These are phyloP conservation scores for Dromiciops gliroides DNA, from an alignment of 2,113 vertebrate species.

Conservation along the genomic window DNA sequence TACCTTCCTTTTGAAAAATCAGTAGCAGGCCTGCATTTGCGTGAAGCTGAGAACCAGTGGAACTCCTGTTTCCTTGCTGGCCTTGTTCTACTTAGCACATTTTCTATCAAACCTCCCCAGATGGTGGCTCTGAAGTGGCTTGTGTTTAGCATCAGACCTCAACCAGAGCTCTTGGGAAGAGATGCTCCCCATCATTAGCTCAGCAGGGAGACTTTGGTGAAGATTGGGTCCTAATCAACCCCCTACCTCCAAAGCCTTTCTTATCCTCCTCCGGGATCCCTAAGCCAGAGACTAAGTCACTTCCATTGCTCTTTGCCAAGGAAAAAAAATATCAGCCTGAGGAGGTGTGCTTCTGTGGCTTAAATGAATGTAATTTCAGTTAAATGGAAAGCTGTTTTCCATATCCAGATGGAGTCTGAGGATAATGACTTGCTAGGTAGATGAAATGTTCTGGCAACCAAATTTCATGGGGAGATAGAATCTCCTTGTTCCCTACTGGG, in stretches of 20 bases:
- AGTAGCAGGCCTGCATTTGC: neutral
- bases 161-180: conserved; percentile 50
- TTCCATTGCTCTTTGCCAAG: neutral
- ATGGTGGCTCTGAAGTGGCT: neutral
- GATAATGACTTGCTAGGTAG: rapidly evolving
- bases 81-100: neutral
- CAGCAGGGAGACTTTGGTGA: neutral
- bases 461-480: neutral
- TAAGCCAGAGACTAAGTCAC: neutral
- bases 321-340: neutral
- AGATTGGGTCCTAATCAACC: rapidly evolving
- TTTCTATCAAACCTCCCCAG: conserved; percentile 41
- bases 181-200: conserved; percentile 15
- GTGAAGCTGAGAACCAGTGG: no score
- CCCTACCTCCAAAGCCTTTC: neutral
- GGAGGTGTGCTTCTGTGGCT: neutral
- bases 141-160: conserved; percentile 8
- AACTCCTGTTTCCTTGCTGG: neutral
- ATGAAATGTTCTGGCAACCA: neutral
- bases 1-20: conserved; percentile 3
- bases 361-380: neutral
- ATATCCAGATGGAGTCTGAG: neutral
- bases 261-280: rapidly evolving
- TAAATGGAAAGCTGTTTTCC: neutral
- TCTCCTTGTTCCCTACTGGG: neutral